Evolutionary conservation across 2,888 invertebrate genomes (phyloP).

Genomic region (Ormyrus thymus): DNA sequence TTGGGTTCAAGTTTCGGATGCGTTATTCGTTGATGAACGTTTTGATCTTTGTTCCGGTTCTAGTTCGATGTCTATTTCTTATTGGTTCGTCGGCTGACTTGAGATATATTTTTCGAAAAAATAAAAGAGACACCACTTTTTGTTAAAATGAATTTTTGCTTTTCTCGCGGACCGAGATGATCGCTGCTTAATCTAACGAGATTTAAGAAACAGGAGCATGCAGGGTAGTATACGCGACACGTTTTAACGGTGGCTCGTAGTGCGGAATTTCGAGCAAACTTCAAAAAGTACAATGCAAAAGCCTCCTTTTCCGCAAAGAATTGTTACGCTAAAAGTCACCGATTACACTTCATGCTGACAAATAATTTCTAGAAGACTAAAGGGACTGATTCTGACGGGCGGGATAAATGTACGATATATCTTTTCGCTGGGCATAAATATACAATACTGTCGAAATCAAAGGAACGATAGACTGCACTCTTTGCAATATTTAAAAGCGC

Average conservation of each 20-base stretch:
- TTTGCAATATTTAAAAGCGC: slow-evolving; percentile 31
- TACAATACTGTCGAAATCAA: slow-evolving; percentile 27
- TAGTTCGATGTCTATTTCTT: too few species aligned
- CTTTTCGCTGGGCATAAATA: neutral
- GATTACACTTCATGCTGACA: slow-evolving; percentile 25
- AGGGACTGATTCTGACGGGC: slow-evolving; percentile 40
- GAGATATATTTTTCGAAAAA: too few species aligned
- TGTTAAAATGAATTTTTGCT: neutral
- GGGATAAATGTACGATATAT: neutral
- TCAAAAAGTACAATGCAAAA: neutral
- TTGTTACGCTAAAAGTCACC: slow-evolving; percentile 9
- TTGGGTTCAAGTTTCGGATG: too few species aligned
- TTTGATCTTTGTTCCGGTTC: too few species aligned
- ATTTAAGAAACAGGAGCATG: slow-evolving; percentile 28
- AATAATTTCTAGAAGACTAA: slow-evolving; percentile 11
- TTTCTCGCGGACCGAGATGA: neutral
- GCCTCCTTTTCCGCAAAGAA: neutral
- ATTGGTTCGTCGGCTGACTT: too few species aligned
- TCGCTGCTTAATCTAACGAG: neutral
- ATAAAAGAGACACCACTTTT: too few species aligned
- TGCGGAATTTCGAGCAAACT: neutral
- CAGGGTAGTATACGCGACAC: slow-evolving; percentile 37
- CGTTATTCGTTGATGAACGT: too few species aligned
- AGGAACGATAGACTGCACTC: slow-evolving; percentile 40
- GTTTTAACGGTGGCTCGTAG: slow-evolving; percentile 18